Evolutionary conservation across 2,797 vertebrate genomes (phyloP).

Genomic region (Muscicapa comitata): DNA sequence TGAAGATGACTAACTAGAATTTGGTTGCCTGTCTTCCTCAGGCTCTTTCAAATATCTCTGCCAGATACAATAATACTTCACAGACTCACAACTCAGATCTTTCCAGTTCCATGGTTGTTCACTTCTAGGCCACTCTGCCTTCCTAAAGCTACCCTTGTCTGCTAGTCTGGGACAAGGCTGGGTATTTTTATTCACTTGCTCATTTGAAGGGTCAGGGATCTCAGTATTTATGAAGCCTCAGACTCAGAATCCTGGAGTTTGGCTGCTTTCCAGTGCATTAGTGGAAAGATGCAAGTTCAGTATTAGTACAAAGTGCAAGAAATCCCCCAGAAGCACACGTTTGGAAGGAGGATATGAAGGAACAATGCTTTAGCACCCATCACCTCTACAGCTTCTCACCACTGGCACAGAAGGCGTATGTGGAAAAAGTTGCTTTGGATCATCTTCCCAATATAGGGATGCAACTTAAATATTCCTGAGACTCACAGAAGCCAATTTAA

Average conservation of each 20-base stretch:
- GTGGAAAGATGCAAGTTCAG: background rate
- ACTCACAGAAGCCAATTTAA: background rate
- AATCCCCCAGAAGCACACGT: background rate
- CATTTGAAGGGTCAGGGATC: background rate
- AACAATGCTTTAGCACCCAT: background rate
- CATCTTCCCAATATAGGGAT: background rate
- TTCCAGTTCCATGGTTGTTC: background rate
- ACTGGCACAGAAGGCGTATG: background rate
- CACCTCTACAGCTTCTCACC: background rate
- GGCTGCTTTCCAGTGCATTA: background rate
- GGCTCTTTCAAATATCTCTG: background rate
- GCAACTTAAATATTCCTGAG: background rate
- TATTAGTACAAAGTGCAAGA: background rate
- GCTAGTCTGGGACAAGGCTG: background rate
- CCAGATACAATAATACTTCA: background rate
- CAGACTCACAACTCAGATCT: background rate
- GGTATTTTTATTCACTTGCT: background rate
- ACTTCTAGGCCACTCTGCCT: background rate
- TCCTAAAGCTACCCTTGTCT: background rate
- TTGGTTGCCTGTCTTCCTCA: background rate
- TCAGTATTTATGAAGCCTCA: background rate
- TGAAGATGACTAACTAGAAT: conserved; percentile 3
- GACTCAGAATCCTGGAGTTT: background rate
- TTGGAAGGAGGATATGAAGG: background rate
- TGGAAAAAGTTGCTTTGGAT: background rate